These are phyloP conservation scores for Osmerus eperlanus DNA, from an alignment of 2,113 vertebrate genomes.

Conservation along the genomic window DNA sequence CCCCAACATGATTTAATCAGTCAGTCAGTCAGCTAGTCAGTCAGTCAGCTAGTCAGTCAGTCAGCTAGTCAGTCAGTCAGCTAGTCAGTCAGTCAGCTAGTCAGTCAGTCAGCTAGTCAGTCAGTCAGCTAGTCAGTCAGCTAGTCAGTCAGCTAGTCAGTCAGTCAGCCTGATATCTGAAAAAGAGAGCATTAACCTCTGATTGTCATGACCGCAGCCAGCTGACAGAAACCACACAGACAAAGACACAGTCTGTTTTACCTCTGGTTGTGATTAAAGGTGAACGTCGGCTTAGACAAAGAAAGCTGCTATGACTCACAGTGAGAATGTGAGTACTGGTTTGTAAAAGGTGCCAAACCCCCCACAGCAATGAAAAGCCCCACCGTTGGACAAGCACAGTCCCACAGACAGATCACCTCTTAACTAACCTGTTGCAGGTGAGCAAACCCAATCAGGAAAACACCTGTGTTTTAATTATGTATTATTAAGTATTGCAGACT, in stretches of 20 bases:
- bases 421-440: not conserved
- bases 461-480: no score
- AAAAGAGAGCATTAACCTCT: not conserved
- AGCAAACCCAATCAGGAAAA: no score
- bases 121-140: no score
- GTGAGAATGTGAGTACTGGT: not conserved
- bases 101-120: no score
- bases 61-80: no score
- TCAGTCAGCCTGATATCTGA: not conserved
- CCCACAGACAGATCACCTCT: not conserved
- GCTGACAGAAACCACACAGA: not conserved
- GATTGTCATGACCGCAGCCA: not conserved
- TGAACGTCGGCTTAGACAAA: not conserved
- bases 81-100: no score
- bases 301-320: not conserved
- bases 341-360: not conserved
- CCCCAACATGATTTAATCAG: slow-evolving; percentile 4
- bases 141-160: not conserved
- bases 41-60: no score
- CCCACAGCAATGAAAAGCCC: no score
- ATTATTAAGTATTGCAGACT: no score
- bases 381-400: not conserved
- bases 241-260: not conserved
- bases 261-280: not conserved
- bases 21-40: no score